phyloP scores from a whole-genome alignment of 2,888 invertebrate genomes.

The Nomada ruficornis region DNA sequence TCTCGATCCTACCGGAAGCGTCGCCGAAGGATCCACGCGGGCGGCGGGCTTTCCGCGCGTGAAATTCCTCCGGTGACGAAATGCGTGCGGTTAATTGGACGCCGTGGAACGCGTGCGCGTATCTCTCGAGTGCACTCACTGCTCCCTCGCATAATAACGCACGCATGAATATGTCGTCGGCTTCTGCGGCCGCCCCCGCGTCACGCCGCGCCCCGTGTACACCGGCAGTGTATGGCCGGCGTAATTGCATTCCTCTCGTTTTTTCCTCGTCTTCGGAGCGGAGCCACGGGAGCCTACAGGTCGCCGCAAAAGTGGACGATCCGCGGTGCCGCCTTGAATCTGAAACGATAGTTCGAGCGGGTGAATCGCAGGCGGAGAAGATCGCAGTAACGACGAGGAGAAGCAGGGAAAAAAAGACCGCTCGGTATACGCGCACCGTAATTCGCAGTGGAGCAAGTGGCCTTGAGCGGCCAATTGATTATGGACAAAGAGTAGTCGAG shows the following conservation, averaged over 20 bases:
- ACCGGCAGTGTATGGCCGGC: slow-evolving; percentile 72
- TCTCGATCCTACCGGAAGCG: not conserved
- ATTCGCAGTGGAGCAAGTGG: too few relatives aligned
- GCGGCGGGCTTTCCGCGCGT: slow-evolving; percentile 29
- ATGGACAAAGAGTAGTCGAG: not conserved
- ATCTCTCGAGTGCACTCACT: slow-evolving; percentile 73
- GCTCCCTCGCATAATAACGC: slow-evolving; percentile 72
- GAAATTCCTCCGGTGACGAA: slow-evolving; percentile 68
- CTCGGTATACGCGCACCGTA: not conserved
- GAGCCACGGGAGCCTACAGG: slow-evolving; percentile 33
- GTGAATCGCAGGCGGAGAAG: too few relatives aligned
- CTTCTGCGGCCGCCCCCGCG: slow-evolving; percentile 65
- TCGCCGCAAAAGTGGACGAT: slow-evolving; percentile 43
- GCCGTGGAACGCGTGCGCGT: slow-evolving; percentile 70
- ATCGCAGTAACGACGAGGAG: too few relatives aligned
- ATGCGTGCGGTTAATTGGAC: slow-evolving; percentile 71
- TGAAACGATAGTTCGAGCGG: not conserved
- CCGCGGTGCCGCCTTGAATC: not conserved
- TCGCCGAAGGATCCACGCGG: not conserved
- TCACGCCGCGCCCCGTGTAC: slow-evolving; percentile 32
- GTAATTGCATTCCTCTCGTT: slow-evolving; percentile 76
- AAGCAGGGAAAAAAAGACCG: too few relatives aligned
- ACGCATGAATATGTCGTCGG: slow-evolving; percentile 78
- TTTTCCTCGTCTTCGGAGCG: slow-evolving; percentile 40
- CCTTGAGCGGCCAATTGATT: not conserved